Evolutionary conservation across 2,797 vertebrate genomes (phyloP), one percentile per base, ranked within the genome.

Genomic region (Morus bassanus): DNA sequence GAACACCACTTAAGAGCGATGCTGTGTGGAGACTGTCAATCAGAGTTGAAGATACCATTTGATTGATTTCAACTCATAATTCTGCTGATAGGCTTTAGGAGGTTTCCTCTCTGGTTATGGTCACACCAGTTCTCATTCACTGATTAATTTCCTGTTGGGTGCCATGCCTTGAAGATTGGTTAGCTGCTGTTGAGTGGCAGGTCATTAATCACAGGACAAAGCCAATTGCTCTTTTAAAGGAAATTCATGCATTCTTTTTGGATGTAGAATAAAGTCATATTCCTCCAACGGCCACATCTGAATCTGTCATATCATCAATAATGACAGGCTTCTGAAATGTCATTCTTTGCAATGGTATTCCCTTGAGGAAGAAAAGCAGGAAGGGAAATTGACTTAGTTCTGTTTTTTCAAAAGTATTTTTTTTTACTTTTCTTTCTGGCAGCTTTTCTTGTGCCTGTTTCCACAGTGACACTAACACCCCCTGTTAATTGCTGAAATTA

Each of bases 141-240:
- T 78, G 88, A 96, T 96, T 96, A 93, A 95, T 96, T 96, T 93
- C 76, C 79, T 51, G 1, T 85, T 85, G 80, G 53, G 75, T 35
- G 10, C 73, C 72, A 64, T 85, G 53, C 37, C 39, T 28, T 63
- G 68, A 95, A 93, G 79, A 91, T 51, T 91, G 86, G 88, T 82
- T 89, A 95, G 93, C 80, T 95, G 67, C 23, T 91, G 24, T 80
- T 94, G 94, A 98, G 79, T 91, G 91, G 51, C 91, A 95, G 91
- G 37, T 91, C 93, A 95, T 97, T 96, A 95, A 97, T 97, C 97
- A 97, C 60, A 93, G 35, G 30, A 76, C 37, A 97, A 90, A 91
- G 91, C 69, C 94, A 97, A 95, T 88, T 74, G 56, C 28, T 96
- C 60, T 95, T 97, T 96, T 90, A 96, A 91, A 84, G 48, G 35